A percentile compares a stretch with the other conserved stretches of the same genome.
Evolutionary conservation across 2,888 invertebrate genomes (phyloP).

Genomic region (Tenodera sinensis): DNA sequence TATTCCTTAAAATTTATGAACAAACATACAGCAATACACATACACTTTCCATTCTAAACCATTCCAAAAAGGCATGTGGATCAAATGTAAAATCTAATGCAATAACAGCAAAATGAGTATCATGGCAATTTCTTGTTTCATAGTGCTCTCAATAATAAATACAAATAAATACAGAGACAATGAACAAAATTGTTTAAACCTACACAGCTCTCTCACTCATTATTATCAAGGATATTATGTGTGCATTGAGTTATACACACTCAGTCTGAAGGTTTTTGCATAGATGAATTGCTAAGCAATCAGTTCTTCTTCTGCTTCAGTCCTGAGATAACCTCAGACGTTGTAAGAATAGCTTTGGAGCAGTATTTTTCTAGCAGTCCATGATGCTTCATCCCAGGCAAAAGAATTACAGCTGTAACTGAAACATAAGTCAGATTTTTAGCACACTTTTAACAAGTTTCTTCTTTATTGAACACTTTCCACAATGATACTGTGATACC

Average conservation of each 20-base stretch:
- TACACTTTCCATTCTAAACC: neutral
- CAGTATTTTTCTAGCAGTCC: constrained; percentile 35
- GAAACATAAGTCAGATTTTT: constrained; percentile 24
- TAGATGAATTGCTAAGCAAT: neutral
- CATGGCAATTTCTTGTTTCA: neutral
- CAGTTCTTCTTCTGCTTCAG: constrained; percentile 23
- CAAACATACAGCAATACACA: neutral
- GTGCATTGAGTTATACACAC: neutral
- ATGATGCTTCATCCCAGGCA: constrained; percentile 36
- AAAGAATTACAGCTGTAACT: constrained; percentile 33
- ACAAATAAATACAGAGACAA: neutral
- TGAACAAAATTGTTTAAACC: neutral
- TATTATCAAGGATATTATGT: neutral
- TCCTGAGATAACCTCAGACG: neutral
- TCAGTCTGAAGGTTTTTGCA: neutral
- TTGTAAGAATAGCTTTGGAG: neutral
- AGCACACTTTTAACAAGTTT: too few species aligned
- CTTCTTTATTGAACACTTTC: too few species aligned
- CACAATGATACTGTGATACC: too few species aligned
- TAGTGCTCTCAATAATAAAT: neutral
- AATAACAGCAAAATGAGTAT: neutral
- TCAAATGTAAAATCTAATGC: neutral
- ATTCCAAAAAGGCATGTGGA: neutral
- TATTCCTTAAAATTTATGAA: neutral
- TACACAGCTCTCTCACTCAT: neutral